Conservation (phyloP, 2,888 invertebrate species). For the Perizoma flavofasciatum region DNA sequence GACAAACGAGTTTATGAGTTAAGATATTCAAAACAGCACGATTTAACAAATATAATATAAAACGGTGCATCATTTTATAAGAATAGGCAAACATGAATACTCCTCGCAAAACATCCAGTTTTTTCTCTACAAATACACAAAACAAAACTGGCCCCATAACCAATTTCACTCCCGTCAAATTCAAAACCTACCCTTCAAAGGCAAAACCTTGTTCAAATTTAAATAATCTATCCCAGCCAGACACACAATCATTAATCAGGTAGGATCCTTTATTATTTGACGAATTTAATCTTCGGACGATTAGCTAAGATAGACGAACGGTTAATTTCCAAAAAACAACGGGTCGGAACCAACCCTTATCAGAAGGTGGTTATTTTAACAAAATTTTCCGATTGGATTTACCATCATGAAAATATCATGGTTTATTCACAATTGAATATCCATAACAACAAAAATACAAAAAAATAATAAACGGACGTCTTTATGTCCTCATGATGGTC, state of each 20-base stretch:
- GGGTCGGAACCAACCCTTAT: conserved; percentile 4
- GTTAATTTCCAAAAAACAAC: conserved; percentile 43
- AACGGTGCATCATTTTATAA: too few species aligned
- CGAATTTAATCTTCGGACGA: conserved; percentile 47
- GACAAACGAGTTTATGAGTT: too few species aligned
- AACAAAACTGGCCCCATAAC: conserved; percentile 2
- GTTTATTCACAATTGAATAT: not conserved
- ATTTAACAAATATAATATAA: too few species aligned
- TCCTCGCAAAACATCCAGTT: too few species aligned
- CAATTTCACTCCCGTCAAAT: conserved; percentile 19
- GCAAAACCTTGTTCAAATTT: conserved; percentile 27
- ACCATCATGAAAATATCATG: conserved; percentile 4
- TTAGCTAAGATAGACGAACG: conserved; percentile 44
- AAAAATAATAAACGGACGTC: too few species aligned
- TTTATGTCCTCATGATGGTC: too few species aligned
- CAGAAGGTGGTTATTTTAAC: conserved; percentile 9
- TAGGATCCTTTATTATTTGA: conserved; percentile 26
- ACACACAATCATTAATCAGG: conserved; percentile 32
- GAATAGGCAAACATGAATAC: too few species aligned
- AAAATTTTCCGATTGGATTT: conserved; percentile 13
- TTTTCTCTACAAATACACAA: not conserved
- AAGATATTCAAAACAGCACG: too few species aligned
- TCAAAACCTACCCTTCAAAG: conserved; percentile 9
- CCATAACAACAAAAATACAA: too few species aligned
- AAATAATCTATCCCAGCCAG: conserved; percentile 26